Evolutionary conservation across 2,113 vertebrate species (phyloP).

Genomic region (Sakesphorus luctuosus): DNA sequence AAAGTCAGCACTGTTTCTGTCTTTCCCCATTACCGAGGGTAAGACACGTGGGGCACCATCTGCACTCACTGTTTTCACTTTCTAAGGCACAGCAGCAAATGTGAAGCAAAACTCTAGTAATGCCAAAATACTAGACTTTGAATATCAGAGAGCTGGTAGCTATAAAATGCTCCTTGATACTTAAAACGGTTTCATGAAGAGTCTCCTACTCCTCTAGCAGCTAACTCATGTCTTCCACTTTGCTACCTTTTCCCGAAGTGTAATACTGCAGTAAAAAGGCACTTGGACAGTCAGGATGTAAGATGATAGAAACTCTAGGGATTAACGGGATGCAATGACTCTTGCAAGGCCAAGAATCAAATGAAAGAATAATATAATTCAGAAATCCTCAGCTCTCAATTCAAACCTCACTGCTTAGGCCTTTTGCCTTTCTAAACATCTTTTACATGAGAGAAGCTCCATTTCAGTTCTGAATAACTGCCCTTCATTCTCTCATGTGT

Average conservation of each 20-base stretch:
- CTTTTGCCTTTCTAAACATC: background rate
- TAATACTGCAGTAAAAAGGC: background rate
- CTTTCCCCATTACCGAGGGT: background rate
- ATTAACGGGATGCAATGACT: background rate
- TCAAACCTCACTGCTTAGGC: background rate
- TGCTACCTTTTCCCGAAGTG: background rate
- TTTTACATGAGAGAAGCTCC: background rate
- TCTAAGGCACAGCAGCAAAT: background rate
- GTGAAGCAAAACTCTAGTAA: background rate
- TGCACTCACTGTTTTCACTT: background rate
- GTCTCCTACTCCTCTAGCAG: background rate
- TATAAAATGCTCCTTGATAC: background rate
- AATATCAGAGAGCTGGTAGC: background rate
- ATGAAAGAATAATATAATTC: background rate
- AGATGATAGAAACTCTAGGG: background rate
- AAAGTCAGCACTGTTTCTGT: background rate
- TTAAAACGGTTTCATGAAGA: background rate
- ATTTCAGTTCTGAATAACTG: background rate
- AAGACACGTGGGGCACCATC: background rate
- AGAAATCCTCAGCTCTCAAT: background rate
- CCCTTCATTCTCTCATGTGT: background rate
- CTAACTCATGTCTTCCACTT: background rate
- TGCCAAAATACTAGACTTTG: background rate
- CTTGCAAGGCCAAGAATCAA: background rate
- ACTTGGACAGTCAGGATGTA: background rate